These are phyloP conservation scores for Hipposideros larvatus DNA, from an alignment of 2,797 vertebrate species.

Conservation along the genomic window DNA sequence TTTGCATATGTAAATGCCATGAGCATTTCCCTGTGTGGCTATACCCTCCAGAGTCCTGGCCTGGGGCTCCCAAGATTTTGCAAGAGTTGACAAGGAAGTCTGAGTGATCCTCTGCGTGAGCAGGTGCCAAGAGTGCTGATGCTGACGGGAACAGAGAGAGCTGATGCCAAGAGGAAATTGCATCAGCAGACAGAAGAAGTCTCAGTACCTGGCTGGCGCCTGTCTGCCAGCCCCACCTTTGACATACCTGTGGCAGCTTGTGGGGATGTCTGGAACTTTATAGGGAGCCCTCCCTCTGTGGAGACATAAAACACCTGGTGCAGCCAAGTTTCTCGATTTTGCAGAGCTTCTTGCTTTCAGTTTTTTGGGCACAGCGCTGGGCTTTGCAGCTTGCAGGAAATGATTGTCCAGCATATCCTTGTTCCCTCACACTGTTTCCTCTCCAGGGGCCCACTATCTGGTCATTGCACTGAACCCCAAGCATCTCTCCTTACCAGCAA, in stretches of 20 bases:
- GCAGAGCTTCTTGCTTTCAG: neutral
- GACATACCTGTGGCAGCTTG: neutral
- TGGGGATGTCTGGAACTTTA: neutral
- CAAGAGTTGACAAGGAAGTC: conserved; percentile 70
- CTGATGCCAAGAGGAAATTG: conserved; percentile 69
- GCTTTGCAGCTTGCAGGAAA: neutral
- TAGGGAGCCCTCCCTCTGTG: neutral
- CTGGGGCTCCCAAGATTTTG: neutral
- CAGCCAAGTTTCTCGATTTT: neutral
- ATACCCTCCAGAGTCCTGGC: conserved; percentile 5
- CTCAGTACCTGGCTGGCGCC: neutral
- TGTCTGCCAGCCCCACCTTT: neutral
- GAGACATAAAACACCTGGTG: neutral
- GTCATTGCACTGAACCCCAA: neutral
- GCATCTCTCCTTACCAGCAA: neutral
- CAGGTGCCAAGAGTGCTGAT: neutral
- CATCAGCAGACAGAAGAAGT: neutral
- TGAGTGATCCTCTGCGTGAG: fast-evolving
- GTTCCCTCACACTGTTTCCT: neutral
- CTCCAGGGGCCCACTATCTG: neutral
- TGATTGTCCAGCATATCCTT: neutral
- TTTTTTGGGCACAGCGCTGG: neutral
- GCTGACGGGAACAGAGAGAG: neutral
- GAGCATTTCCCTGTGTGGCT: conserved; percentile 32
- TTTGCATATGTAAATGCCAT: neutral